phyloP scores from a whole-genome alignment of 2,888 invertebrate genomes.

The Drosophila suboccidentalis region DNA sequence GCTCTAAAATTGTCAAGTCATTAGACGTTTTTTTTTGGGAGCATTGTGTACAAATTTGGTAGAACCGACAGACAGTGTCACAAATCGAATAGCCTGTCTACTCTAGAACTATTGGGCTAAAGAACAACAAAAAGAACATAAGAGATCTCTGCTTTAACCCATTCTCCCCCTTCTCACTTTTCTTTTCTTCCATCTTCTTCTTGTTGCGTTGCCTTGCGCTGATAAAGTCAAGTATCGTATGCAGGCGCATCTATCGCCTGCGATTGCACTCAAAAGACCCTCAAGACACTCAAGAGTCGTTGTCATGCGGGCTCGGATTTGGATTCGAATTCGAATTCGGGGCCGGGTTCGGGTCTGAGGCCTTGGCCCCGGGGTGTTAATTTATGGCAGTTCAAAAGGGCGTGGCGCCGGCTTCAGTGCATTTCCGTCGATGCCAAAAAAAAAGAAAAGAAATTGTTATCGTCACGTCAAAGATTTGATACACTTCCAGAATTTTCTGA shows the following conservation, averaged over 20 bases:
- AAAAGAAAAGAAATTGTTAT: neutral
- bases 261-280: constrained; percentile 31
- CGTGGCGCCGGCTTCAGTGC: constrained; percentile 55
- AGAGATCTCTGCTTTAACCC: constrained; percentile 12
- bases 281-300: constrained; percentile 14
- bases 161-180: neutral
- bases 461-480: neutral
- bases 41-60: too few species aligned
- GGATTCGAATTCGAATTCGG: constrained; percentile 1
- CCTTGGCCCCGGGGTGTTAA: constrained; percentile 55
- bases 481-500: neutral
- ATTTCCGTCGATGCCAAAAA: constrained; percentile 42
- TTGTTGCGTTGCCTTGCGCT: constrained; percentile 1
- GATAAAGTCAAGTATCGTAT: constrained; percentile 45
- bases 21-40: too few species aligned
- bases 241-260: constrained; percentile 36
- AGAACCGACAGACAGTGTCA: neutral
- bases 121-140: neutral
- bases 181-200: neutral
- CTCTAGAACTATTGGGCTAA: neutral
- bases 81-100: neutral
- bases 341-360: constrained; percentile 3
- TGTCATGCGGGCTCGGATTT: constrained; percentile 31
- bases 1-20: too few species aligned
- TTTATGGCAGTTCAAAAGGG: constrained; percentile 72